phyloP scores from a whole-genome alignment of 2,113 vertebrate genomes.

The Taurulus bubalis region DNA sequence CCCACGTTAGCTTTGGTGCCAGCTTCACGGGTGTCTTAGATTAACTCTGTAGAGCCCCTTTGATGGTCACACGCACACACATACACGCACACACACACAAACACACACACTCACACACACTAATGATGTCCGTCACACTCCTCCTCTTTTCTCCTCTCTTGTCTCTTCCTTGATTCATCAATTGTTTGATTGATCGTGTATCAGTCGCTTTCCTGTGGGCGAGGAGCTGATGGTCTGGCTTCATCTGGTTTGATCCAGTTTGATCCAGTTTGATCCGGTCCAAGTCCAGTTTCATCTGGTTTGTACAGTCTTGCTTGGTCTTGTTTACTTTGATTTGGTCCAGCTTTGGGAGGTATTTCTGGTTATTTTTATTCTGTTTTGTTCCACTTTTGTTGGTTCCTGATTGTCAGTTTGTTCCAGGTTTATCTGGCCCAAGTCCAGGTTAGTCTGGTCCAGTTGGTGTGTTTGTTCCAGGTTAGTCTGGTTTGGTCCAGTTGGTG shows the following conservation, averaged over 20 bases:
- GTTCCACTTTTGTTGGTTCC: not conserved
- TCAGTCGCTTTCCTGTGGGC: not conserved
- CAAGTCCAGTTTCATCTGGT: not conserved
- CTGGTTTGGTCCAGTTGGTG: too few relatives aligned
- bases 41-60: constrained; percentile 51
- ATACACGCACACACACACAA: not conserved
- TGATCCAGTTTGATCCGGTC: not conserved
- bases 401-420: too few relatives aligned
- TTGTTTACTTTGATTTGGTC: not conserved
- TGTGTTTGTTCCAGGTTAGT: too few relatives aligned
- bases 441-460: too few relatives aligned
- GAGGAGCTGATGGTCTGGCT: not conserved
- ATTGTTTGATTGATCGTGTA: constrained; percentile 16
- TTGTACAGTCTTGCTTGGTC: too few relatives aligned
- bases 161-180: constrained; percentile 4
- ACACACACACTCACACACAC: not conserved
- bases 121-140: not conserved
- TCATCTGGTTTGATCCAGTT: not conserved
- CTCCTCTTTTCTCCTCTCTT: not conserved
- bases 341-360: not conserved
- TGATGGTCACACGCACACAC: constrained; percentile 41
- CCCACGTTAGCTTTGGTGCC: constrained; percentile 63
- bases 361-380: not conserved
- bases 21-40: constrained; percentile 58
- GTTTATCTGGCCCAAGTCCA: too few relatives aligned